Conservation (phyloP, 92 coral and sea anemone species). For the Porites divaricata region DNA sequence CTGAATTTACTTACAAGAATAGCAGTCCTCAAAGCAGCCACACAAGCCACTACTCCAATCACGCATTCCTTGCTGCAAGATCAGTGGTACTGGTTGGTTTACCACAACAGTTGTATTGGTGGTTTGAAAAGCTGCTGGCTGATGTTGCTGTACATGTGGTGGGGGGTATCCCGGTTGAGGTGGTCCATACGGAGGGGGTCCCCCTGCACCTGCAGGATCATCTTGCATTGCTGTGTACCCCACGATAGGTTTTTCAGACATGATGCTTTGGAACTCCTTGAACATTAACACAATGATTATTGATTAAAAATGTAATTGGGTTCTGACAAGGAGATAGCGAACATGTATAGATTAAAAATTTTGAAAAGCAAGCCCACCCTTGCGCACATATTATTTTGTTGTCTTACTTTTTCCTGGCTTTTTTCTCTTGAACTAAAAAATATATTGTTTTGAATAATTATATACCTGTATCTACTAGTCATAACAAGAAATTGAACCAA, state of each 20-base stretch:
- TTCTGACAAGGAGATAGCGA: too few relatives aligned
- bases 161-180: slow-evolving; percentile 43
- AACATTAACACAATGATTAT: neutral
- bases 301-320: neutral
- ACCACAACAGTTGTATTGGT: slow-evolving; percentile 60
- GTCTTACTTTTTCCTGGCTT: too few relatives aligned
- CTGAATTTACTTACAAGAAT: slow-evolving; percentile 63
- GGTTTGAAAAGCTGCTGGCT: slow-evolving; percentile 8
- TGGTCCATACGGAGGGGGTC: slow-evolving; percentile 25
- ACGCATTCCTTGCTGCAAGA: slow-evolving; percentile 45
- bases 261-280: neutral
- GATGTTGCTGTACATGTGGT: slow-evolving; percentile 31
- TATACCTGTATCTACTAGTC: too few relatives aligned
- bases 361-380: too few relatives aligned
- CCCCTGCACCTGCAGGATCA: slow-evolving; percentile 22
- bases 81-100: slow-evolving; percentile 47
- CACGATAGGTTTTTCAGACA: slow-evolving; percentile 23
- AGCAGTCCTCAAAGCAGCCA: slow-evolving; percentile 78
- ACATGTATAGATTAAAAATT: too few relatives aligned
- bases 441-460: too few relatives aligned
- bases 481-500: too few relatives aligned
- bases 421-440: too few relatives aligned
- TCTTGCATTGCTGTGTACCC: slow-evolving; percentile 45
- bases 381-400: too few relatives aligned
- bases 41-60: slow-evolving; percentile 74